Evolutionary conservation across 2,797 vertebrate genomes (phyloP).

Genomic region (Bradypodion ventrale): DNA sequence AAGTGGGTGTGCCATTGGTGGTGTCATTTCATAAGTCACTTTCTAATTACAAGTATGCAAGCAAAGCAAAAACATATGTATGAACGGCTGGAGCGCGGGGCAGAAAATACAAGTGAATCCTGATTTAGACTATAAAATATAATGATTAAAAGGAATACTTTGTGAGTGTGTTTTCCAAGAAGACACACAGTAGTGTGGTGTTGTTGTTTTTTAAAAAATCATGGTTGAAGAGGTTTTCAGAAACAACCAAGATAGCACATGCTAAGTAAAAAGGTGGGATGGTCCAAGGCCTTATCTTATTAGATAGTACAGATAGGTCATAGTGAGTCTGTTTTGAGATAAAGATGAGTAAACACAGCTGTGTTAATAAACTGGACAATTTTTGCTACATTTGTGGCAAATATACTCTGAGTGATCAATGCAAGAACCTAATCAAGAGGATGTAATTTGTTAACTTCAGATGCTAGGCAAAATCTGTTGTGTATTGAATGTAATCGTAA

Average conservation of each 20-base stretch:
- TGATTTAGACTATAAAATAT: slow-evolving; percentile 59
- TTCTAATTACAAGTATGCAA: slow-evolving; percentile 60
- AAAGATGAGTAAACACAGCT: too few relatives aligned
- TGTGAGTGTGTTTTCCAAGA: slow-evolving; percentile 23
- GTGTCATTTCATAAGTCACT: slow-evolving; percentile 56
- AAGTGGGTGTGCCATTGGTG: slow-evolving; percentile 38
- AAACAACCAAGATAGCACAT: neutral
- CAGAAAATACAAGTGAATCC: slow-evolving; percentile 42
- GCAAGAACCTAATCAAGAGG: too few relatives aligned
- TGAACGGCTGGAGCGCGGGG: slow-evolving; percentile 54
- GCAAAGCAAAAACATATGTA: slow-evolving; percentile 34
- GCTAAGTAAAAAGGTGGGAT: neutral
- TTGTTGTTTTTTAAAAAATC: slow-evolving; percentile 24
- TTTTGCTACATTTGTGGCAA: too few relatives aligned
- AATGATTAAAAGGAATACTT: slow-evolving; percentile 50
- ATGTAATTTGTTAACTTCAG: too few relatives aligned
- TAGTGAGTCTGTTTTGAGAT: too few relatives aligned
- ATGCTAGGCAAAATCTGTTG: too few relatives aligned
- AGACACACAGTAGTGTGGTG: slow-evolving; percentile 33
- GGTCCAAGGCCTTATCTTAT: too few relatives aligned
- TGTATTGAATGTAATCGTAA: too few relatives aligned
- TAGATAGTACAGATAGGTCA: too few relatives aligned
- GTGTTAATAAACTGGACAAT: too few relatives aligned
- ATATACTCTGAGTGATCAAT: too few relatives aligned
- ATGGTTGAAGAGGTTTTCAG: slow-evolving; percentile 25